Evolutionary conservation across 2,888 invertebrate genomes (phyloP).

Genomic region (Neoscelio sp.): DNA sequence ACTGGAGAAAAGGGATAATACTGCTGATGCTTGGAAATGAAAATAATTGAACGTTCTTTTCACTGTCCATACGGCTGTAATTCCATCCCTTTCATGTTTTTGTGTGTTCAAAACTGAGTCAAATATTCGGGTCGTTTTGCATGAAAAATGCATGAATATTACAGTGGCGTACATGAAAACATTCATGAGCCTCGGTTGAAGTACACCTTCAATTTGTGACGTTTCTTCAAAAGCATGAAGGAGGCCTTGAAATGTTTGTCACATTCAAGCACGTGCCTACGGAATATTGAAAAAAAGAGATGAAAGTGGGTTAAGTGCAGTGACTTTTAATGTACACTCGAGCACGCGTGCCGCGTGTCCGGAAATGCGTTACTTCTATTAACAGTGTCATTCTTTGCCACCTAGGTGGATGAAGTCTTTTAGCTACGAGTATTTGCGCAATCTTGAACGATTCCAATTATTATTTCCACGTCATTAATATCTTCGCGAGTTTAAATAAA

Average conservation of each 20-base stretch:
- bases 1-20: conserved; percentile 11
- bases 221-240: not conserved
- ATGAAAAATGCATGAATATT: conserved; percentile 26
- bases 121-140: conserved; percentile 27
- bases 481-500: conserved; percentile 1
- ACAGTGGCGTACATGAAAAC: conserved; percentile 13
- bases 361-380: conserved; percentile 33
- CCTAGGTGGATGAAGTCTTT: not conserved
- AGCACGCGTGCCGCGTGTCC: conserved; percentile 49
- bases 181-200: conserved; percentile 19
- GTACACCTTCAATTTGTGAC: conserved; percentile 22
- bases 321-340: conserved; percentile 45
- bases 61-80: not conserved
- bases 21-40: conserved; percentile 18
- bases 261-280: conserved; percentile 26
- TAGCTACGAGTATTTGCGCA: conserved; percentile 15
- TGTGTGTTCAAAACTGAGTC: conserved; percentile 15
- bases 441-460: conserved; percentile 27
- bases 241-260: conserved; percentile 48
- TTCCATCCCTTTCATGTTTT: conserved; percentile 14
- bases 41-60: conserved; percentile 46
- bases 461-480: conserved; percentile 25
- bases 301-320: conserved; percentile 42
- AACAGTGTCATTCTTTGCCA: conserved; percentile 8
- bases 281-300: conserved; percentile 8